phyloP scores from a whole-genome alignment of 2,113 vertebrate species.

The Myiagra hebetior region DNA sequence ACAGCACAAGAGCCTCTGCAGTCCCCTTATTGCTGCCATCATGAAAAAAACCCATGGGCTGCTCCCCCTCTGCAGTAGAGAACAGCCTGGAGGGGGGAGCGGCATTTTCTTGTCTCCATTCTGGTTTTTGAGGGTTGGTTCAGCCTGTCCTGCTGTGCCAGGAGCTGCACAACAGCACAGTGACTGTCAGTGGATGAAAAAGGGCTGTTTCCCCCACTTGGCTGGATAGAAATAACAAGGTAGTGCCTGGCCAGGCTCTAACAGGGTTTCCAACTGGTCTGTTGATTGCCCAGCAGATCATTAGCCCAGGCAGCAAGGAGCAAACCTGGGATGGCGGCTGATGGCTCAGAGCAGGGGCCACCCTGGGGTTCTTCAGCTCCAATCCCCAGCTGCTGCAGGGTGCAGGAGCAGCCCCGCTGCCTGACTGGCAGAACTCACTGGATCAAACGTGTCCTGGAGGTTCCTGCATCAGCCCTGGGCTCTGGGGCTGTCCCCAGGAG shows the following conservation, averaged over 20 bases:
- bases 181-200: background rate
- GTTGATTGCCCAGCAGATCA: background rate
- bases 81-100: background rate
- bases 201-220: background rate
- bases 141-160: background rate
- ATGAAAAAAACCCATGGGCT: background rate
- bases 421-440: background rate
- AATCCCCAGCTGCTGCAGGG: background rate
- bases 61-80: background rate
- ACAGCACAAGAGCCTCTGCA: background rate
- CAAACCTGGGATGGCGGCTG: background rate
- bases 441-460: background rate
- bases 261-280: background rate
- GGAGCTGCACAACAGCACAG: background rate
- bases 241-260: background rate
- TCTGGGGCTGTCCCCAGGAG: background rate
- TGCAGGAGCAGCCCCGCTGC: background rate
- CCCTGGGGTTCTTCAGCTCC: background rate
- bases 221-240: constrained; percentile 18
- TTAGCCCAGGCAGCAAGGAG: background rate
- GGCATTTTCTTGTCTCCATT: background rate
- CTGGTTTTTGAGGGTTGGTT: background rate
- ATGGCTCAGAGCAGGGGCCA: background rate
- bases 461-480: background rate
- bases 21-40: background rate